Evolutionary conservation across 2,113 vertebrate genomes (phyloP), one percentile per base, ranked within the genome.

Genomic region (Sinocyclocheilus maitianheensis): DNA sequence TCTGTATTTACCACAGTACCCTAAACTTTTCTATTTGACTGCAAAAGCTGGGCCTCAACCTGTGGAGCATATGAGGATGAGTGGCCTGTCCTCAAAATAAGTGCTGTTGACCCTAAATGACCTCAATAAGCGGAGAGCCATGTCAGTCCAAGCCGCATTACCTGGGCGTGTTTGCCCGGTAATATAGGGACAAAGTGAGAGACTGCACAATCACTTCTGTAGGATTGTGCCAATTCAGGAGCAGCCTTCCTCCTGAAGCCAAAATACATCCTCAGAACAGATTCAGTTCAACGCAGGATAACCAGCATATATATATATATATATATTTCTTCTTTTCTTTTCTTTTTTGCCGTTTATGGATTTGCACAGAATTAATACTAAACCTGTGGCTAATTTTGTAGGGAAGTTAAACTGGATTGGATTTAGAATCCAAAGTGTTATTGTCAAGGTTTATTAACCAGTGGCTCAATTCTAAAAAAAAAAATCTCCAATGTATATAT

Each of bases 171-270:
- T 46, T 48, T 81, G 34, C 16, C 18, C 24, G 18, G 80, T 22
- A 51, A 51, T 71, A 67, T 16, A 81, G 22, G 80, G 24, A 53
- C 81, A 71, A 24, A 65, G 46, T 14, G 8, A 69, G 62, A 40
- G 58, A n/a, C 81, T 43, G n/a, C 65, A 82, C 10, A 0, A 53
- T 69, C 63, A 69, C 63, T 63, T 69, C 80, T 82, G 63, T 65
- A 51, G 80, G 80, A 69, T 82, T 34, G 75, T 79, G 84, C 77
- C 48, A 80, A 86, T 34, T 40, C 67, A 74, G 67, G 69, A 58
- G 58, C 34, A 46, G 63, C 34, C 26, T 69, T 71, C 10, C 4
- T 63, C 18, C 37, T 86, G n/a, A 40, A 72, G 65, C 69, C 76
- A 72, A 40, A 81, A 40, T 43, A 30, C 26, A 53, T 71, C 81